Evolutionary conservation across 2,888 invertebrate species (phyloP), one percentile per base, ranked within the genome.

Genomic region (Esperia sulphurella): DNA sequence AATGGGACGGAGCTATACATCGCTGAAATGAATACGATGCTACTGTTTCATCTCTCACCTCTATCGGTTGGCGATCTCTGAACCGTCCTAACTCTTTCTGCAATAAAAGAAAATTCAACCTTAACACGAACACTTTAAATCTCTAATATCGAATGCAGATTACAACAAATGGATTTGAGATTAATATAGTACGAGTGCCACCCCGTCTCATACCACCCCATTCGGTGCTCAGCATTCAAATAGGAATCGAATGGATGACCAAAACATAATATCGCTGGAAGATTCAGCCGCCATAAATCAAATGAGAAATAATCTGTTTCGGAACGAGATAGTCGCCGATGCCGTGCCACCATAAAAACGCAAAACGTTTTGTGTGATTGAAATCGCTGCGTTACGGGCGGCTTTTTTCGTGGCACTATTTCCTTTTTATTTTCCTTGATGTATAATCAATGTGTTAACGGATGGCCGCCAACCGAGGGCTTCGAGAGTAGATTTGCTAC

Each of bases 221-320:
- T 79, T 82, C 81, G 86, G 76, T 85, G 83, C 71, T 85, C 87
- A 79, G 89, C 89, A 89, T 89, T 89, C 89, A 89, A 89, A 89
- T 89, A 87, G 88, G 88, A 86, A 89, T 89, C 86, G 89, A 89
- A 89, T 88, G 88, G 89, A 88, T 89, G 89, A 89, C 89, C 88
- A 89, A 88, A 89, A 89, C 89, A 89, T 89, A 89, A 89, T 89
- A 89, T 87, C 89, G 81, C 83, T 84, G 83, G 88, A 85, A 83
- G 86, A 87, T 86, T 84, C 88, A 79, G 81, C 79, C 77, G 77
- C 79, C 87, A 90, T 90, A 90, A 90, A 90, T 90, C 90, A 90
- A 89, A 90, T 90, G 89, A 90, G 90, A 83, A 90, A 90, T 90
- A 90, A 90, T 90, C 90, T 90, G 88, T 90, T 85, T 85, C 83